Percentiles rank a stretch among this genome's conserved stretches.
Conservation (phyloP, 2,888 invertebrate species). For the Byasa hedistus region DNA sequence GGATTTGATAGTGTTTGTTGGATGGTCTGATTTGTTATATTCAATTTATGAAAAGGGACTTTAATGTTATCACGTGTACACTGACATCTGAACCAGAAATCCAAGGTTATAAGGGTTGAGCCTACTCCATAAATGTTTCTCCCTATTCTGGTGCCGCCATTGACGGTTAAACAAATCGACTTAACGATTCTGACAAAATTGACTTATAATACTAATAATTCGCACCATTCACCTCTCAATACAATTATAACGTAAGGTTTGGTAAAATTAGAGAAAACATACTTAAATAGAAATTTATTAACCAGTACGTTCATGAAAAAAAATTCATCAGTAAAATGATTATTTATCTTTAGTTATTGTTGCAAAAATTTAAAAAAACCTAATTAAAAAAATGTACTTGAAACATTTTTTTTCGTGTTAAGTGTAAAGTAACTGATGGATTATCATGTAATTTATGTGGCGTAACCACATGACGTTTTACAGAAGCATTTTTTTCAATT, state of each 20-base stretch:
- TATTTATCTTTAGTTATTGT: too few relatives aligned
- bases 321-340: too few relatives aligned
- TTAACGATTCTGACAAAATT: slow-evolving; percentile 36
- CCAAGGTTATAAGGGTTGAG: slow-evolving; percentile 50
- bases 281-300: not conserved
- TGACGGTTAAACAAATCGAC: slow-evolving; percentile 40
- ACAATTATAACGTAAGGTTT: not conserved
- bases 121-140: slow-evolving; percentile 34
- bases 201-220: not conserved
- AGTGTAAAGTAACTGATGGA: not conserved
- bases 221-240: not conserved
- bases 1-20: not conserved
- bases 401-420: not conserved
- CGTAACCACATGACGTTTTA: not conserved
- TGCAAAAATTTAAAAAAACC: too few relatives aligned
- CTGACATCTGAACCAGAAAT: slow-evolving; percentile 46
- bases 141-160: slow-evolving; percentile 41
- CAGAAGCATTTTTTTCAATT: not conserved
- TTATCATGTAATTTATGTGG: not conserved
- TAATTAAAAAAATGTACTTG: not conserved
- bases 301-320: not conserved
- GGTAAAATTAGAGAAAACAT: not conserved
- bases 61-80: slow-evolving; percentile 53
- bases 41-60: slow-evolving; percentile 33
- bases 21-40: not conserved